A percentile compares a stretch with the other conserved stretches of the same genome.
Evolutionary conservation across 2,888 invertebrate genomes (phyloP).

Genomic region (Odontomyia ornata): DNA sequence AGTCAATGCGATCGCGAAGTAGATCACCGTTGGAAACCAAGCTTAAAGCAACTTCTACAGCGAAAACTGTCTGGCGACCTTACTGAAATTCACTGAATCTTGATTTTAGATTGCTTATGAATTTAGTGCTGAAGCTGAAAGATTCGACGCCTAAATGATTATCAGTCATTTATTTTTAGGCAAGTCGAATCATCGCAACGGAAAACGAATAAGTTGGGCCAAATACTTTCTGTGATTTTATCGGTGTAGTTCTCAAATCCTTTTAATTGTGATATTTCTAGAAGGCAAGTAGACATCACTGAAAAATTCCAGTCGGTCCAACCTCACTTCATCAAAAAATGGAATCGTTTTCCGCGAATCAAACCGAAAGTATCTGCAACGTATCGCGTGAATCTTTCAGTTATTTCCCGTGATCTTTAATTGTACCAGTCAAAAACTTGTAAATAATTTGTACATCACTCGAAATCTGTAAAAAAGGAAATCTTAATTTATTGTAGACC

Average conservation of each 20-base stretch:
- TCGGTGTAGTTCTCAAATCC: slow-evolving; percentile 5
- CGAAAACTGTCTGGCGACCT: slow-evolving; percentile 79
- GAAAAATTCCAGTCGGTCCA: slow-evolving; percentile 17
- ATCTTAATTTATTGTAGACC: slow-evolving; percentile 33
- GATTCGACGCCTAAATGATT: not conserved
- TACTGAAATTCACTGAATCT: slow-evolving; percentile 65
- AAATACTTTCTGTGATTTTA: slow-evolving; percentile 32
- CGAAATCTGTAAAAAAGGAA: slow-evolving; percentile 1
- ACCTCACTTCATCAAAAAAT: not conserved
- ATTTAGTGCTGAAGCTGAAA: slow-evolving; percentile 1
- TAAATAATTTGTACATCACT: not conserved
- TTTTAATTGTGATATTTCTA: slow-evolving; percentile 17
- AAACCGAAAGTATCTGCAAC: not conserved
- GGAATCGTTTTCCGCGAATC: not conserved
- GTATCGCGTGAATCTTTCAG: not conserved
- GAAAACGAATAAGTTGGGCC: slow-evolving; percentile 3
- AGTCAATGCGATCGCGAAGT: slow-evolving; percentile 54
- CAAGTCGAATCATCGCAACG: not conserved
- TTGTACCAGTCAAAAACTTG: not conserved
- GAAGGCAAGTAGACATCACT: not conserved
- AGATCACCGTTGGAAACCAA: slow-evolving; percentile 66
- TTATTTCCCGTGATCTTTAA: not conserved
- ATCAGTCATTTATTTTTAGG: not conserved
- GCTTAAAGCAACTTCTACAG: slow-evolving; percentile 67
- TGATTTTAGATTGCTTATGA: not conserved